Evolutionary conservation across 1,140 invertebrate species (phyloP), one percentile per base, ranked within the genome.

Genomic region (Drosophila virilis): DNA sequence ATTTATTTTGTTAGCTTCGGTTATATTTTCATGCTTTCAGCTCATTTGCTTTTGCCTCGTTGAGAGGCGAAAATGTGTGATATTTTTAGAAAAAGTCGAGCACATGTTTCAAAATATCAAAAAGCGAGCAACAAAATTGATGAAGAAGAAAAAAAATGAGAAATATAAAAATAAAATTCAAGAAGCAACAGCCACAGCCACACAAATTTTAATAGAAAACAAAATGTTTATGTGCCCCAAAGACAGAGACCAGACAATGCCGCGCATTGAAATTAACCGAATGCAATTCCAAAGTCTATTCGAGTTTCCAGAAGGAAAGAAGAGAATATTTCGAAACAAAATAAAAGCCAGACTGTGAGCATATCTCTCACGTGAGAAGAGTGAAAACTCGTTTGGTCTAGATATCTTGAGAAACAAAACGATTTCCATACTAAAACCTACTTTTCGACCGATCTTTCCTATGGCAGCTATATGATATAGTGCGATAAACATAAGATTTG

Each of bases 61-160:
- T 67, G 62, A 60, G 50, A 52, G 61, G 48, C 45, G 13, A 57
- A 82, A 64, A 42, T 55, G 54, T 64, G 70, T 52, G 75, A 60
- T 89, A 89, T 89, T 83, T 88, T 74, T 88, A 88, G 84, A 78
- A 86, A 57, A 52, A 68, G 57, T 50, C 57, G 76, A 78, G 83
- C 83, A 86, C 84, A 86, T 86, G 83, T 86, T 86, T 86, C 59
- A 83, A 77, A 86, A 86, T 83, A 86, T 89, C 83, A 65, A 55
- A 77, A 65, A 61, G 43, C 50, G 43, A 35, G 50, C 46, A 57
- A 28, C n/a, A 65, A 46, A 65, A 42, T 33, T 58, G 64, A 37
- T 13, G 33, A 52, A 65, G 59, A 48, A 28, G 10, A 12, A 73
- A 67, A 67, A 77, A 64, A 40, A 13, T 62, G 33, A 37, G 8